Base-by-base conservation (phyloP, 2,113 vertebrate genomes). In the Orycteropus afer region DNA sequence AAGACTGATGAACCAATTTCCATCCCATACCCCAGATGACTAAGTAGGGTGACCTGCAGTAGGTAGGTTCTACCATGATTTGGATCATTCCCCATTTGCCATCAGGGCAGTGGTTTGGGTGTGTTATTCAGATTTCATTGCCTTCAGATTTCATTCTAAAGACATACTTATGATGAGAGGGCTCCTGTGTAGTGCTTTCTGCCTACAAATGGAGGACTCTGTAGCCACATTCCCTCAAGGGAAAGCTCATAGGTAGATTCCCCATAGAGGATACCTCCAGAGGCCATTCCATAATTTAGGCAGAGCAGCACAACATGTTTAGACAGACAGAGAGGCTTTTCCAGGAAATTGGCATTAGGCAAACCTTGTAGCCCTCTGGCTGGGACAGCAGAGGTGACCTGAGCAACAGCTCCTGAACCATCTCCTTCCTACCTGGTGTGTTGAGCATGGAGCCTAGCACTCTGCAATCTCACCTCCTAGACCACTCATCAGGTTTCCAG, bases 301-400 rank as follows among this genome's bases (percentile, higher is more conserved):
- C 74, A 47, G 51, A 42, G 29, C 25, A 17, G 32, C 25, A 0
- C 12, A 55, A 40, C 18, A 37, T 3, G 8, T 63, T 40, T 61
- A 17, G 63, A 20, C 17, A 51, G 47, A 37, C 32, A 3, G 29
- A 14, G 17, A 15, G 49, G 45, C 45, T 49, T 34, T 23, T 13
- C n/a, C 42, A 27, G 32, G 6, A 47, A 42, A 22, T 14, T 29
- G 63, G 22, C 22, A 71, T n/a, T 25, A 13, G 27, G 23, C 40
- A 59, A 14, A 59, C 15, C 29, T 0, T 32, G 7, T 13, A 14
- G 81, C 8, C 15, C 25, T 29, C 15, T 45, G n/a, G 45, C 22
- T 3, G 15, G 45, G 17, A 13, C 7, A 37, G 17, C 5, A 12
- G 40, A 7, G 29, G 17, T 13, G 0, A n/a, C 15, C 59, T 61